Base-by-base conservation (phyloP, 2,797 vertebrate genomes). In the Halcyon chelicuti region DNA sequence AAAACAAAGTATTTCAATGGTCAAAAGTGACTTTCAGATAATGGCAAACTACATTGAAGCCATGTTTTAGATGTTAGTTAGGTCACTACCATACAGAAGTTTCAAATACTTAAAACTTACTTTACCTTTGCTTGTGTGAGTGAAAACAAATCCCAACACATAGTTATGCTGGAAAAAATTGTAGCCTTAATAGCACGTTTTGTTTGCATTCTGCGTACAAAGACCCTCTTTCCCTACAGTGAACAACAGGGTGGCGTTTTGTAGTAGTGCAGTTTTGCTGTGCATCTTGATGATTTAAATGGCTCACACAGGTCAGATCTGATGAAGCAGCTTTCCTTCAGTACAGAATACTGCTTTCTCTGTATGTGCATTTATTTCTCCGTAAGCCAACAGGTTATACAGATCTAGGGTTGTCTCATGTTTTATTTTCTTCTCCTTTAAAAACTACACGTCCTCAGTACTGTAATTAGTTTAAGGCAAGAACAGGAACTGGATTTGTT, bases 1-100 rank as follows among this genome's bases (percentile, higher is more conserved):
- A 98, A 93, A 98, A 96, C 70, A 92, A 89, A 97, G 47, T 79
- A 93, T 83, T 97, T 94, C 57, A 55, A 92, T 84, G 28, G 68
- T 84, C 80, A 82, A 83, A 91, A 92, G 55, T 90, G 67, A 96
- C 57, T 96, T 93, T 89, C 70, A 91, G 61, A 49, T 79, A 91
- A 91, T 31, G 52, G 51, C 61, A 77, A 96, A 58, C 60, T 72
- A 76, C 31, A 88, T 84, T 90, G 73, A 86, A 80, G 23, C 72
- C 77, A 75, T 21, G 0, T 87, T 95, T 88, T 20, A 90, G 89
- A 94, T 83, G 79, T 54, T 49, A 93, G 8, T 23, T 88, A 63
- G 15, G 60, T 60, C 47, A 71, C 55, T 55, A 54, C 9, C 54
- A 47, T 72, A 37, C 2, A 84, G 72, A 86, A 63, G 19, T 52